Conservation (phyloP, 64 coral and sea anemone species). For the Platygyra sinensis region DNA sequence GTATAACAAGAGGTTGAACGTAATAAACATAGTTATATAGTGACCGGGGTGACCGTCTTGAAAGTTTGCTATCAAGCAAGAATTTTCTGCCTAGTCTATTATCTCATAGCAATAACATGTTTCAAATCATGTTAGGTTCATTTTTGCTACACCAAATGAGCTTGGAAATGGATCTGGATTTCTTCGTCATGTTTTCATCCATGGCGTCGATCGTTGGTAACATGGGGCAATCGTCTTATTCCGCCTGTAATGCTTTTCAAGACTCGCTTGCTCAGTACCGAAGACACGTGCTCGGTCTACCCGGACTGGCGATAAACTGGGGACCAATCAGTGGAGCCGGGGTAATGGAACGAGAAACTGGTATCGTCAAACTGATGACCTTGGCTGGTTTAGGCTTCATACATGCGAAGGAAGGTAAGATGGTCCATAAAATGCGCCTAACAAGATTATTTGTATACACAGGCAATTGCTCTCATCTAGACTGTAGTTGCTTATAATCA, state of each 20-base stretch:
- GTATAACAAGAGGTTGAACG: too few species aligned
- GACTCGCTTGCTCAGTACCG: slow-evolving; percentile 66
- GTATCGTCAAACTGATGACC: slow-evolving; percentile 15
- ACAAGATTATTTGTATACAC: too few species aligned
- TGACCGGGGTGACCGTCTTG: too few species aligned
- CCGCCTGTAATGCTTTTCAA: slow-evolving; percentile 65
- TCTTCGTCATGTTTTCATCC: slow-evolving; percentile 76
- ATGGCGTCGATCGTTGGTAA: slow-evolving; percentile 58
- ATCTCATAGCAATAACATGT: too few species aligned
- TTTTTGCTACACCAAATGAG: slow-evolving; percentile 69
- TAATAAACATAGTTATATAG: too few species aligned
- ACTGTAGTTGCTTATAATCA: too few species aligned
- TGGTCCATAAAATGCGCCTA: neutral
- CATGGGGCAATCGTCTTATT: slow-evolving; percentile 48
- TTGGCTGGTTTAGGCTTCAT: slow-evolving; percentile 36
- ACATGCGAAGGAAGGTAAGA: slow-evolving; percentile 39
- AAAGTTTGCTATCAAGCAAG: too few species aligned
- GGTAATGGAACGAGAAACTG: slow-evolving; percentile 30
- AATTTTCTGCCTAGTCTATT: too few species aligned
- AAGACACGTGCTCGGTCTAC: slow-evolving; percentile 47
- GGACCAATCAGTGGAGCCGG: slow-evolving; percentile 77
- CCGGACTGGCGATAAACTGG: slow-evolving; percentile 71
- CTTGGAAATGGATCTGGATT: slow-evolving; percentile 68
- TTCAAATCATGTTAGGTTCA: slow-evolving; percentile 16
- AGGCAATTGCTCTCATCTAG: too few species aligned